Conservation (phyloP, 1,140 invertebrate genomes). For the Cylas formicarius region DNA sequence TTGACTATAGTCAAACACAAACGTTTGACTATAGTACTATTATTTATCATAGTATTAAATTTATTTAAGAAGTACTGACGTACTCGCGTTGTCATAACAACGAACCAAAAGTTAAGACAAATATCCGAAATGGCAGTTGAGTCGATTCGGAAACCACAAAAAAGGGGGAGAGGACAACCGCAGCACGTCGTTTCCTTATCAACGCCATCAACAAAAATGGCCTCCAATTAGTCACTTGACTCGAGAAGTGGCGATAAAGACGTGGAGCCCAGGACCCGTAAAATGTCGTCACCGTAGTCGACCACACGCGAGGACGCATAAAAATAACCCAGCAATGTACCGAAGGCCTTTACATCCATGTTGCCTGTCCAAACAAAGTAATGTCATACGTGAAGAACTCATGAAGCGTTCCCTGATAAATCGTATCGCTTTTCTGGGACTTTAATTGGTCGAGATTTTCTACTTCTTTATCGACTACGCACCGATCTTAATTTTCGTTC, state of each 20-base stretch:
- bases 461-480: neutral
- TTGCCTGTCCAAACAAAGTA: constrained; percentile 20
- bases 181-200: neutral
- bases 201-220: neutral
- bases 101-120: too few relatives aligned
- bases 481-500: neutral
- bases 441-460: constrained; percentile 7
- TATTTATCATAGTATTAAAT: too few relatives aligned
- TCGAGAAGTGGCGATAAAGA: constrained; percentile 2
- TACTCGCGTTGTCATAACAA: too few relatives aligned
- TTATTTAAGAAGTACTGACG: too few relatives aligned
- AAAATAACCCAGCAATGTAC: constrained; percentile 18
- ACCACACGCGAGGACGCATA: constrained; percentile 18
- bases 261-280: neutral
- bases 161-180: neutral
- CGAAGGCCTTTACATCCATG: constrained; percentile 17
- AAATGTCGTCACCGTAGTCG: constrained; percentile 1
- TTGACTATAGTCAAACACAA: too few relatives aligned
- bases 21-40: too few relatives aligned
- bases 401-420: constrained; percentile 6
- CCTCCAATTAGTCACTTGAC: constrained; percentile 14
- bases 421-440: neutral
- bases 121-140: too few relatives aligned
- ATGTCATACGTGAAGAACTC: constrained; percentile 6
- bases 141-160: too few relatives aligned